Evolutionary conservation across 2,888 invertebrate genomes (phyloP).

Genomic region (Cheilosia grossa): DNA sequence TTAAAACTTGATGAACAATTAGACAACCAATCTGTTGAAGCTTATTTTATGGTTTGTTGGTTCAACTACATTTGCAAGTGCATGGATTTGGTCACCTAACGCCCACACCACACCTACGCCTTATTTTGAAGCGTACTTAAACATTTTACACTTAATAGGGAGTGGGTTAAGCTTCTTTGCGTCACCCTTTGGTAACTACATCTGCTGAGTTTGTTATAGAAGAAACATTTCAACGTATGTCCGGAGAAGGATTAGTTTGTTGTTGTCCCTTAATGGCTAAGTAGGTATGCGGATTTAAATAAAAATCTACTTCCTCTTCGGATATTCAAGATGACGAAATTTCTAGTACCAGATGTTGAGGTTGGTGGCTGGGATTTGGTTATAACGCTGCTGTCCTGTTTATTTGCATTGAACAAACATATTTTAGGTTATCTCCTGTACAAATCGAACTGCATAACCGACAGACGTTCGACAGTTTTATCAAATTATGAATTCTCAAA

Average conservation of each 20-base stretch:
- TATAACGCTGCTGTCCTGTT: too few relatives aligned
- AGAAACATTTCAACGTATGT: constrained; percentile 1
- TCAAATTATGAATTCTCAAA: too few relatives aligned
- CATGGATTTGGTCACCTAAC: not conserved
- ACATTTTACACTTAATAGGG: not conserved
- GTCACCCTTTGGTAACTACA: constrained; percentile 5
- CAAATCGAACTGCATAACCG: too few relatives aligned
- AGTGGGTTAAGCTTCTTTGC: constrained; percentile 24
- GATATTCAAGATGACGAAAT: too few relatives aligned
- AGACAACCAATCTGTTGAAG: not conserved
- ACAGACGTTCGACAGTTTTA: too few relatives aligned
- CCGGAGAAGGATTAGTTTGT: constrained; percentile 24
- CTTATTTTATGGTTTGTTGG: not conserved
- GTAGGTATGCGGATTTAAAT: too few relatives aligned
- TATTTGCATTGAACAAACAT: too few relatives aligned
- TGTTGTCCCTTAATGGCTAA: not conserved
- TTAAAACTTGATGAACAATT: constrained; percentile 14
- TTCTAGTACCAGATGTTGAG: too few relatives aligned
- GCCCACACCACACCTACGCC: not conserved
- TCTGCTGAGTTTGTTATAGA: constrained; percentile 6
- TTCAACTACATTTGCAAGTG: not conserved
- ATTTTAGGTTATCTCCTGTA: too few relatives aligned
- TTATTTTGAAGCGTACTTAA: not conserved
- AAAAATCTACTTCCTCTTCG: too few relatives aligned
- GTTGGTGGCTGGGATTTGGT: too few relatives aligned